Conservation (phyloP, 1,140 invertebrate genomes). For the Heterodera schachtii region DNA sequence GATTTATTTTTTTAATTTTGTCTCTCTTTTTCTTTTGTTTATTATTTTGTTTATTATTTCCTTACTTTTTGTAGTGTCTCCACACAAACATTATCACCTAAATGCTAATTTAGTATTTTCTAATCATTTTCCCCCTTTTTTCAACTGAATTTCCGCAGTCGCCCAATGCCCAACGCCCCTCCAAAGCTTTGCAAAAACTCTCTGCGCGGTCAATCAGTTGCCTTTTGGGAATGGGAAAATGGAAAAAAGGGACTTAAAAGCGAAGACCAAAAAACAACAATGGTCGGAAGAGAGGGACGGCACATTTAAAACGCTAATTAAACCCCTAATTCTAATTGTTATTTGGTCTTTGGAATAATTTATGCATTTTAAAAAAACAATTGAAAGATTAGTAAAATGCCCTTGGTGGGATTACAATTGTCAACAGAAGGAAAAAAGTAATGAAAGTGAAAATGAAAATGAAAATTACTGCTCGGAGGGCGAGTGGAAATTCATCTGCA, state of each 20-base stretch:
- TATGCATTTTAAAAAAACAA: too few species aligned
- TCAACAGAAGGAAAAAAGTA: too few species aligned
- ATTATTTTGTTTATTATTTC: too few species aligned
- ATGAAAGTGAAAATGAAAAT: not conserved
- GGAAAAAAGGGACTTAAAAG: constrained; percentile 3
- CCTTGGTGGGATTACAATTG: too few species aligned
- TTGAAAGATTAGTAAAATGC: too few species aligned
- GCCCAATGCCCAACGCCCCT: constrained; percentile 65
- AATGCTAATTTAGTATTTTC: not conserved
- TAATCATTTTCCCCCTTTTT: not conserved
- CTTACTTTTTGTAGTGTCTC: constrained; percentile 63
- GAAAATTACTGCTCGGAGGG: constrained; percentile 57
- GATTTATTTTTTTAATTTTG: constrained; percentile 19
- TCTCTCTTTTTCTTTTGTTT: not conserved
- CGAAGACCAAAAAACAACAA: too few species aligned
- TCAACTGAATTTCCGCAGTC: constrained; percentile 63
- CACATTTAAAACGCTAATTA: too few species aligned
- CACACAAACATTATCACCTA: constrained; percentile 62
- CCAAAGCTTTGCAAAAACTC: constrained; percentile 58
- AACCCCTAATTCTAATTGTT: too few species aligned
- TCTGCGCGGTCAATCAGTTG: constrained; percentile 65
- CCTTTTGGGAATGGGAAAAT: constrained; percentile 27
- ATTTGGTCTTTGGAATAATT: too few species aligned
- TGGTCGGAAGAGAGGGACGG: too few species aligned
- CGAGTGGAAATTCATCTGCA: constrained; percentile 65